Conservation (phyloP, 1,140 invertebrate species). For the Zaprionus capensis region DNA sequence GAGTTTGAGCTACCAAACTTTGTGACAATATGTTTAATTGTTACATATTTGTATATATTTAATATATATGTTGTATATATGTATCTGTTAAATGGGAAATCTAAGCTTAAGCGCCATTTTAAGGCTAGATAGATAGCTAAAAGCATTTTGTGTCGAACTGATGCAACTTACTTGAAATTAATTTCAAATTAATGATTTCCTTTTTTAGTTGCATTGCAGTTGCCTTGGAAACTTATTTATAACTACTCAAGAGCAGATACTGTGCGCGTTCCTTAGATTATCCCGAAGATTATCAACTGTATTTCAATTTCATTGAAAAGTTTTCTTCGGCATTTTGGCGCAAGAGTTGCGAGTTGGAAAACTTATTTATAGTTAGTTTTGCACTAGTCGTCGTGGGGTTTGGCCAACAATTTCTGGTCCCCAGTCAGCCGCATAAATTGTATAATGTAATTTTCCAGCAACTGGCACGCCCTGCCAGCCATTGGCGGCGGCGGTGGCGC, state of each 20-base stretch:
- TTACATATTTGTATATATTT: too few species aligned
- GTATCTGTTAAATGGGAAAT: too few species aligned
- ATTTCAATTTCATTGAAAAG: conserved; percentile 2
- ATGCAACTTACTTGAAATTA: background rate
- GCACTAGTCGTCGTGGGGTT: conserved; percentile 24
- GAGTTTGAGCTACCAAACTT: too few species aligned
- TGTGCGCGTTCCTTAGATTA: background rate
- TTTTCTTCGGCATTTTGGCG: conserved; percentile 9
- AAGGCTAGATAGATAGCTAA: too few species aligned
- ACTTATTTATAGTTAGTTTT: conserved; percentile 51
- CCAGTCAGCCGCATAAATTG: conserved; percentile 78
- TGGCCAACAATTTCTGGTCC: conserved; percentile 57
- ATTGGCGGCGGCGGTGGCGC: background rate
- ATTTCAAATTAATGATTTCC: background rate
- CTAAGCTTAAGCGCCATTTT: too few species aligned
- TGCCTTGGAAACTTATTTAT: background rate
- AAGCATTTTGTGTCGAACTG: too few species aligned
- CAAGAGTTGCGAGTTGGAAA: conserved; percentile 20
- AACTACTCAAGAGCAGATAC: background rate
- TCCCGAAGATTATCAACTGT: background rate
- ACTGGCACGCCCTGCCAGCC: conserved; percentile 41
- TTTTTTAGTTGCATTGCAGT: background rate
- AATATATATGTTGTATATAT: too few species aligned
- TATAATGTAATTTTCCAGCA: conserved; percentile 79
- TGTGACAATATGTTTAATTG: too few species aligned